Conservation (phyloP, 2,888 invertebrate species). For the Chrysodeixis includens region DNA sequence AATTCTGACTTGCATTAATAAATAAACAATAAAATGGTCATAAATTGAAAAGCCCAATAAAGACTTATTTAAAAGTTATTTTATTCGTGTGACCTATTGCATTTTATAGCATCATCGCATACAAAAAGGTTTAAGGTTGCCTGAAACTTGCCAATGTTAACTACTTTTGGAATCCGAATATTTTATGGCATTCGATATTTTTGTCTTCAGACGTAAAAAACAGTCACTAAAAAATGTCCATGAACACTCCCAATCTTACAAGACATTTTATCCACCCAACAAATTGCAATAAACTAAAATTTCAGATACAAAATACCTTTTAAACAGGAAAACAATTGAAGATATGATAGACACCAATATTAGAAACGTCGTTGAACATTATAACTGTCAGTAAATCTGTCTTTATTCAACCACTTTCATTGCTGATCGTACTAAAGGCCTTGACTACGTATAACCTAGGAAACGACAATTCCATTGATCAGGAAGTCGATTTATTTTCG, state of each 20-base stretch:
- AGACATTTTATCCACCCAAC: too few species aligned
- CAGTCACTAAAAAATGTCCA: not conserved
- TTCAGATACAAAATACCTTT: too few species aligned
- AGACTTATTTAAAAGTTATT: slow-evolving; percentile 22
- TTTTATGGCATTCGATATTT: slow-evolving; percentile 47
- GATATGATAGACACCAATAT: too few species aligned
- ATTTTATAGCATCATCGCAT: slow-evolving; percentile 40
- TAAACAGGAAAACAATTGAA: too few species aligned
- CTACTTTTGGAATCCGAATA: slow-evolving; percentile 61
- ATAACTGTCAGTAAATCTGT: too few species aligned
- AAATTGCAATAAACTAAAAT: too few species aligned
- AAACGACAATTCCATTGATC: slow-evolving; percentile 56
- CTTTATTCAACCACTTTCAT: too few species aligned
- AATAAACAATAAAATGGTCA: slow-evolving; percentile 18
- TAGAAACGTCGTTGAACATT: too few species aligned
- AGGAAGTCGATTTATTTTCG: slow-evolving; percentile 63
- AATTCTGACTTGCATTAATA: slow-evolving; percentile 6
- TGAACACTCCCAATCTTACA: too few species aligned
- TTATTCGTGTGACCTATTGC: slow-evolving; percentile 46
- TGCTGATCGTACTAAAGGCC: slow-evolving; percentile 27
- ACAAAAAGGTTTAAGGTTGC: slow-evolving; percentile 50
- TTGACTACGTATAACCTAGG: slow-evolving; percentile 56
- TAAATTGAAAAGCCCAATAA: slow-evolving; percentile 13
- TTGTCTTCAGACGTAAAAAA: slow-evolving; percentile 56
- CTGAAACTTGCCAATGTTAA: slow-evolving; percentile 54